These are phyloP conservation scores for Haemorhous mexicanus DNA, from an alignment of 2,113 vertebrate genomes.

Conservation along the genomic window DNA sequence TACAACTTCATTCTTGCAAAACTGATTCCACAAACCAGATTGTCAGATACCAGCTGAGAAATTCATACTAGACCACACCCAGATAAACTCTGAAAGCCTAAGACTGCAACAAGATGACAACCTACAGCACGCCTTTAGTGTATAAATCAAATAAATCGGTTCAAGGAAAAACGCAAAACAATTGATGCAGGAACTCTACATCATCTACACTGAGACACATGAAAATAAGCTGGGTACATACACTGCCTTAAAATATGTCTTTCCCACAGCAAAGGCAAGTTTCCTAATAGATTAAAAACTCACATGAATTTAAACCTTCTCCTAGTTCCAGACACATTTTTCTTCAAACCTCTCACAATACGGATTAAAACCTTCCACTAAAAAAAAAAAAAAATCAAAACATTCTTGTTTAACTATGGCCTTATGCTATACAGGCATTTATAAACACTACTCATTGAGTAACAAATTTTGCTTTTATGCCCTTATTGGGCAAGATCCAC, in stretches of 20 bases:
- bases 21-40: conserved; percentile 54
- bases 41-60: conserved; percentile 51
- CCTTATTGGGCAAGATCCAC: background rate
- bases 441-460: background rate
- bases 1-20: conserved; percentile 52
- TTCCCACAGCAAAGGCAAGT: background rate
- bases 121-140: background rate
- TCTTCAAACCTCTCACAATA: background rate
- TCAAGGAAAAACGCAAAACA: background rate
- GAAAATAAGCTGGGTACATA: background rate
- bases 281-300: background rate
- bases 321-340: background rate
- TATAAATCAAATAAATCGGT: background rate
- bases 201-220: background rate
- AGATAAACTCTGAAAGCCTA: background rate
- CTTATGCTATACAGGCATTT: background rate
- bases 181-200: background rate
- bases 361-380: background rate
- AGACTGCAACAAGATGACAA: background rate
- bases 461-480: background rate
- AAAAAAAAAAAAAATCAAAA: background rate
- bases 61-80: conserved; percentile 46
- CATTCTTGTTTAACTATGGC: background rate
- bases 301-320: background rate
- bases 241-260: background rate